Evolutionary conservation across 2,113 vertebrate genomes (phyloP).

Genomic region (Paedocypris sp.): DNA sequence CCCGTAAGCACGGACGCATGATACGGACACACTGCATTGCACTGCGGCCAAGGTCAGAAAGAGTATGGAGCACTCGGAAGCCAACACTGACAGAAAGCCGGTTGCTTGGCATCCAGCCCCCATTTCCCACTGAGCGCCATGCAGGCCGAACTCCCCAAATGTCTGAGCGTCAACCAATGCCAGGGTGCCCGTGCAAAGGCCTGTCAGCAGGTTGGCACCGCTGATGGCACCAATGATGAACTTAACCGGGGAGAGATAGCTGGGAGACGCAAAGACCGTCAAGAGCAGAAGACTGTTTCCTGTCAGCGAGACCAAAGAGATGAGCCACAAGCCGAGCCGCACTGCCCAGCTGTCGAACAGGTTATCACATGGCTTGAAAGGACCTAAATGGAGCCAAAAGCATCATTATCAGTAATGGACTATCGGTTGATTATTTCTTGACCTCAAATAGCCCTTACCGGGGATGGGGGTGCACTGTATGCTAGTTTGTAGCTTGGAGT

Average conservation of each 20-base stretch:
- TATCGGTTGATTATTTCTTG: too few relatives aligned
- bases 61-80: constrained; percentile 77
- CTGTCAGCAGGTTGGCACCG: constrained; percentile 74
- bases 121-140: constrained; percentile 78
- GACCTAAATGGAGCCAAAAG: constrained; percentile 62
- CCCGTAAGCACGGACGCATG: constrained; percentile 63
- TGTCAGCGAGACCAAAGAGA: constrained; percentile 70
- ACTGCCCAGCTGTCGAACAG: constrained; percentile 89
- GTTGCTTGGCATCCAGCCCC: constrained; percentile 74
- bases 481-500: constrained; percentile 71
- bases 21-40: constrained; percentile 76
- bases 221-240: constrained; percentile 81
- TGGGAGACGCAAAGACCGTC: constrained; percentile 68
- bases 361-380: constrained; percentile 87
- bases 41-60: constrained; percentile 77
- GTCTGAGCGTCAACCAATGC: constrained; percentile 76
- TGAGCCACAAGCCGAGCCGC: constrained; percentile 80
- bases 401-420: neutral
- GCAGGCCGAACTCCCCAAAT: constrained; percentile 71
- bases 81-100: constrained; percentile 81
- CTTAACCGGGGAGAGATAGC: constrained; percentile 74
- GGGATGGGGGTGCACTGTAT: constrained; percentile 83
- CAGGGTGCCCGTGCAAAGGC: constrained; percentile 74
- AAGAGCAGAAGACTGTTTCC: constrained; percentile 77
- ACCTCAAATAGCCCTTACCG: too few relatives aligned